These are phyloP conservation scores for Tachina fera DNA, from an alignment of 2,888 invertebrate genomes.

Conservation along the genomic window DNA sequence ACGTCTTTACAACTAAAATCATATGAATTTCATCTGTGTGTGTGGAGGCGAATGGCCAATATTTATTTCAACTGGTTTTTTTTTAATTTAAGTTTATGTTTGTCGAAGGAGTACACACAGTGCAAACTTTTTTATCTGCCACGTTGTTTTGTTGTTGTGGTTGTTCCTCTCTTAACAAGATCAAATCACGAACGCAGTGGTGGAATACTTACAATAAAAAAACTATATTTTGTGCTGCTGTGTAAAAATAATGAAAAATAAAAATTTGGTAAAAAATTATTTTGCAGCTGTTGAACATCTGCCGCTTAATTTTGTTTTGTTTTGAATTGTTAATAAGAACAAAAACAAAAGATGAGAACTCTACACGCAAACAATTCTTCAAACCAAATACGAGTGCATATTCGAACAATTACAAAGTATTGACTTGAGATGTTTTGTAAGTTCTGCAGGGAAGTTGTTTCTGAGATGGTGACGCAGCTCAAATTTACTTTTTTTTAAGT, in stretches of 20 bases:
- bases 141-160: not conserved
- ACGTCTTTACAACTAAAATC: too few species aligned
- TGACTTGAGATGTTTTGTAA: not conserved
- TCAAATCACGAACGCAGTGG: constrained; percentile 47
- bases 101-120: not conserved
- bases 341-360: not conserved
- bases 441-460: not conserved
- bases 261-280: not conserved
- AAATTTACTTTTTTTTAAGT: not conserved
- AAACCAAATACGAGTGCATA: not conserved
- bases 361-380: not conserved
- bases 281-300: constrained; percentile 62
- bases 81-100: constrained; percentile 3
- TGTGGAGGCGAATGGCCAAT: not conserved
- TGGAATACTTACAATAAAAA: not conserved
- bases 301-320: not conserved
- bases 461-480: not conserved
- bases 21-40: not conserved
- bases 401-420: not conserved
- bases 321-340: not conserved
- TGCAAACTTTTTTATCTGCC: not conserved
- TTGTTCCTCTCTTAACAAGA: constrained; percentile 29
- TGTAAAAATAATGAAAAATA: not conserved
- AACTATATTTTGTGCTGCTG: not conserved
- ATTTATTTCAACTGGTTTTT: not conserved